These are phyloP conservation scores for Galeruca laticollis DNA, from an alignment of 2,888 invertebrate species.

Conservation along the genomic window DNA sequence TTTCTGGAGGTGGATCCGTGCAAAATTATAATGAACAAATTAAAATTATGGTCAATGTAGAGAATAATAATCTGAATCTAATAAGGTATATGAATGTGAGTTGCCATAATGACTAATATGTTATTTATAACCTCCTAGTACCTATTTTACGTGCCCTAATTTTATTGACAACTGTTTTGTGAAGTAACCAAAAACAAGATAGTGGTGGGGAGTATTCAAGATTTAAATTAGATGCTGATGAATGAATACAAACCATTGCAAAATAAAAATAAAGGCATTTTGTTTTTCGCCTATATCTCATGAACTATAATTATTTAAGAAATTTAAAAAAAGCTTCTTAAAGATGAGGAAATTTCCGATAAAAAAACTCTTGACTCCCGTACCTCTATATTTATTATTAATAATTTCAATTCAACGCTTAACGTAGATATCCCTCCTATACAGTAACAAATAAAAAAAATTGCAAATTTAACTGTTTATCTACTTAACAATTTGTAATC, in stretches of 20 bases:
- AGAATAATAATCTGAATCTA: background rate
- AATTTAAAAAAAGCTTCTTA: too few relatives aligned
- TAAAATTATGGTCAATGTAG: conserved; percentile 8
- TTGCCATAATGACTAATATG: background rate
- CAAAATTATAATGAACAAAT: conserved; percentile 18
- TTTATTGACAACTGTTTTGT: background rate
- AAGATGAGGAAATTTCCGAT: too few relatives aligned
- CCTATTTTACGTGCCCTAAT: background rate
- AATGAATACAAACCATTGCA: background rate
- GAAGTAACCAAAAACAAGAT: background rate
- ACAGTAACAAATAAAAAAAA: too few relatives aligned
- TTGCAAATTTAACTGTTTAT: too few relatives aligned
- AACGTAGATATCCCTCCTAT: too few relatives aligned
- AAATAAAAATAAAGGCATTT: background rate
- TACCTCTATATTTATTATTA: too few relatives aligned
- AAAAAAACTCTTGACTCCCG: too few relatives aligned
- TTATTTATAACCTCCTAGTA: background rate
- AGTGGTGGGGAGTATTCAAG: background rate
- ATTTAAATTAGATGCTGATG: background rate
- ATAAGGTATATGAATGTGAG: background rate
- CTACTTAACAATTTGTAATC: too few relatives aligned
- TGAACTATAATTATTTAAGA: too few relatives aligned
- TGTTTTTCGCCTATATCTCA: too few relatives aligned
- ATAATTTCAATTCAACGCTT: too few relatives aligned
- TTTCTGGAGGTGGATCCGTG: conserved; percentile 24